These are phyloP conservation scores for Crocuta crocuta DNA, from an alignment of 2,113 vertebrate species.

Conservation along the genomic window DNA sequence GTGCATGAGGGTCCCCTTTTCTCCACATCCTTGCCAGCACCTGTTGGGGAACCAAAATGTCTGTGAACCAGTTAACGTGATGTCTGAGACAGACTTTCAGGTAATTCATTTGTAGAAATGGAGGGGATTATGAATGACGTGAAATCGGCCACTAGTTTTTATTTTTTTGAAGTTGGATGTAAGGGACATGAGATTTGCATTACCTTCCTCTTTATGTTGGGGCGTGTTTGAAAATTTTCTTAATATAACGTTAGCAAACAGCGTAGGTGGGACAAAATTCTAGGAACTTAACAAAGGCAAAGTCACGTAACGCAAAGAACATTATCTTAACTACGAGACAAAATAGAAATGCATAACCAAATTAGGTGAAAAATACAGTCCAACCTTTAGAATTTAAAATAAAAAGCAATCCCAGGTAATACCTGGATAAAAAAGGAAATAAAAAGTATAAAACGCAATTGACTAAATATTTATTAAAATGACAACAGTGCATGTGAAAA, in stretches of 20 bases:
- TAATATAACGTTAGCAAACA: neutral
- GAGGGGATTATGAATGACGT: neutral
- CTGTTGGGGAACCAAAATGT: neutral
- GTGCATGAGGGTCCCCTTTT: neutral
- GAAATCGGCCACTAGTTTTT: neutral
- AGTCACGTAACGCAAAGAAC: neutral
- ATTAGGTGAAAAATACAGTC: neutral
- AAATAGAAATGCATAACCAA: neutral
- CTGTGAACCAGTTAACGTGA: neutral
- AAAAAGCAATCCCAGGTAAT: neutral
- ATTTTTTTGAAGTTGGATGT: neutral
- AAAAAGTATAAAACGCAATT: neutral
- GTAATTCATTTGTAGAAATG: neutral
- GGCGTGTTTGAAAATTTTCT: neutral
- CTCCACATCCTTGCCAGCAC: neutral
- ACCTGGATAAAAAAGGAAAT: neutral
- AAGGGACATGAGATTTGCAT: neutral
- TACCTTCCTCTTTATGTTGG: neutral
- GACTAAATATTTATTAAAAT: neutral
- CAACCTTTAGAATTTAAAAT: neutral
- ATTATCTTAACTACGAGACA: neutral
- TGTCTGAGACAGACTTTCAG: neutral
- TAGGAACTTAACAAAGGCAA: neutral
- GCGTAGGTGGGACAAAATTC: neutral
- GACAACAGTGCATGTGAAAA: neutral